phyloP scores from a whole-genome alignment of 2,113 vertebrate species.

The Xenopus tropicalis region UCB_Xtro_10.0 CM004447.2:90644001-90644500 shows the following conservation, averaged over 20 bases:
- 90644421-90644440: neutral
- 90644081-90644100: no score
- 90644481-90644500: no score
- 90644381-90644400: neutral
- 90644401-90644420: neutral
- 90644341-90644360: neutral
- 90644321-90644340: neutral
- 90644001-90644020: no score
- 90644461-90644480: neutral
- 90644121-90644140: no score
- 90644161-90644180: neutral
- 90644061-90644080: no score
- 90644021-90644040: no score
- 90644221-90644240: neutral
- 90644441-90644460: neutral
- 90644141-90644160: no score
- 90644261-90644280: no score
- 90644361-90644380: neutral
- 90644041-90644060: no score
- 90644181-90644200: neutral
- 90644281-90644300: no score
- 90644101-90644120: no score
- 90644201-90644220: constrained; percentile 18
- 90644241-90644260: neutral
- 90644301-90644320: neutral